Evolutionary conservation across 2,113 vertebrate species (phyloP).

Genomic region (Apteryx mantelli): DNA sequence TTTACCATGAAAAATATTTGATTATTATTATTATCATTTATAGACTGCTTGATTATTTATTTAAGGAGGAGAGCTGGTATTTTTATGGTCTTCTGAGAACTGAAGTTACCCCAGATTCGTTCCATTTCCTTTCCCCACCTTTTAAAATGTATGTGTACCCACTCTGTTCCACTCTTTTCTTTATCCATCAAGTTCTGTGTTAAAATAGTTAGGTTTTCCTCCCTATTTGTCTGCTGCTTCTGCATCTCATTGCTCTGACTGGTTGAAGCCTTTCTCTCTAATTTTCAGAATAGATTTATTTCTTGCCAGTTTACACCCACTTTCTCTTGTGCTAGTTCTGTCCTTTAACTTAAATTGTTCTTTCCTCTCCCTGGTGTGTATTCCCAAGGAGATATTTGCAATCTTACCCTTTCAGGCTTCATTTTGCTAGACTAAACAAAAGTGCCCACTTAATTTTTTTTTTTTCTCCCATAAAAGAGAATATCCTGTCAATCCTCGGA

Average conservation of each 20-base stretch:
- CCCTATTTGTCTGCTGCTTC: background rate
- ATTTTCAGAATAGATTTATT: background rate
- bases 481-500: background rate
- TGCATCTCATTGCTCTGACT: background rate
- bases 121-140: background rate
- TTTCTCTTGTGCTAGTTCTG: background rate
- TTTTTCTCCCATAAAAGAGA: background rate
- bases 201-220: background rate
- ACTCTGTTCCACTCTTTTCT: background rate
- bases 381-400: background rate
- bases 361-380: background rate
- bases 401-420: slow-evolving; percentile 14
- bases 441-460: background rate
- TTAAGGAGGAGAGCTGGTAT: background rate
- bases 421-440: background rate
- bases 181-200: rapidly evolving
- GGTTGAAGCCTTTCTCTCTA: background rate
- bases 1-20: background rate
- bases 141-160: background rate
- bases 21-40: background rate
- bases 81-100: background rate
- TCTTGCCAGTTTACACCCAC: background rate
- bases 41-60: background rate
- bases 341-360: background rate
- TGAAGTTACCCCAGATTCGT: background rate